These are phyloP conservation scores for Pleuronectes platessa DNA, from an alignment of 2,113 vertebrate species.

Conservation along the genomic window DNA sequence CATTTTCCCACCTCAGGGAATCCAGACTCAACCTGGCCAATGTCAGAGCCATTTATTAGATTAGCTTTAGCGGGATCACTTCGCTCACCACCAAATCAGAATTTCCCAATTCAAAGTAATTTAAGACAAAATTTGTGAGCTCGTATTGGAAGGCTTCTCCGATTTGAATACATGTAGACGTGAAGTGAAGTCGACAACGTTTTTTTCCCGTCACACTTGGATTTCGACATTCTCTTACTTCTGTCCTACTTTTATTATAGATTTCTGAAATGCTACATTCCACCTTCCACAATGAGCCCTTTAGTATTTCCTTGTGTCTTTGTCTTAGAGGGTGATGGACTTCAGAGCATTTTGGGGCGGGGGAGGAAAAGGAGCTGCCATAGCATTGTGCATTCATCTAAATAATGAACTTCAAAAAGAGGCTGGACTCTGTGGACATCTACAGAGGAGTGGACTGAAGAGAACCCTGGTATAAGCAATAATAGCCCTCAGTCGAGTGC, in stretches of 20 bases:
- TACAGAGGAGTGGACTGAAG: constrained; percentile 35
- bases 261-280: constrained; percentile 65
- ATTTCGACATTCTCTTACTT: neutral
- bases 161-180: neutral
- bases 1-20: constrained; percentile 62
- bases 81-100: neutral
- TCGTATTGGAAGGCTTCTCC: neutral
- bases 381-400: constrained; percentile 45
- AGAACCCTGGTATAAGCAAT: constrained; percentile 76
- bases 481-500: constrained; percentile 60
- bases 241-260: constrained; percentile 21
- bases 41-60: constrained; percentile 41
- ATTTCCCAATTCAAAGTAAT: constrained; percentile 1
- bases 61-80: constrained; percentile 40
- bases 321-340: constrained; percentile 42
- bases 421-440: constrained; percentile 32
- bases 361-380: constrained; percentile 29
- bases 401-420: constrained; percentile 52
- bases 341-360: constrained; percentile 23
- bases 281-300: constrained; percentile 54
- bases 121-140: neutral
- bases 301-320: constrained; percentile 65
- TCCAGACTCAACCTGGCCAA: constrained; percentile 59
- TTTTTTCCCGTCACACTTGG: constrained; percentile 9
- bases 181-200: neutral